These are phyloP conservation scores for Aphidoletes aphidimyza DNA, from an alignment of 2,888 invertebrate species.

Conservation along the genomic window DNA sequence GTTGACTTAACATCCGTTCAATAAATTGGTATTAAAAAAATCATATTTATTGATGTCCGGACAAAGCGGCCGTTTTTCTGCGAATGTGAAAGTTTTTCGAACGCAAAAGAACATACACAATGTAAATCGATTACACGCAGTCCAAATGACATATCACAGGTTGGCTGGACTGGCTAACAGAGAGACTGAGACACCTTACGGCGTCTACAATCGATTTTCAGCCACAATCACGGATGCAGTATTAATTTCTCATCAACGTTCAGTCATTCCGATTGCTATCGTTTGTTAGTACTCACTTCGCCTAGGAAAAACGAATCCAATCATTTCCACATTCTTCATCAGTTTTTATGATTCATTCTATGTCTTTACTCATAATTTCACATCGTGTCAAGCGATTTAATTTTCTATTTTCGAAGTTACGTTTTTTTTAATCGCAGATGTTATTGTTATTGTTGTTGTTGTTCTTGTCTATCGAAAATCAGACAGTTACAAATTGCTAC, in stretches of 20 bases:
- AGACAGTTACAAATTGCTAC: background rate
- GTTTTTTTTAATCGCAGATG: background rate
- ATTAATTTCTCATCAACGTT: conserved; percentile 39
- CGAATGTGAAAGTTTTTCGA: conserved; percentile 30
- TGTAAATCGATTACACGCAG: background rate
- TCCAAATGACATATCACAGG: background rate
- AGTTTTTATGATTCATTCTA: background rate
- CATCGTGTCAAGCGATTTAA: background rate
- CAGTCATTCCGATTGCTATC: background rate
- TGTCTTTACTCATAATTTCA: conserved; percentile 3
- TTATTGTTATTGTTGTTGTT: background rate
- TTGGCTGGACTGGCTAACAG: no score
- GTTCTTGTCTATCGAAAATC: background rate
- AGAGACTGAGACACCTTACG: no score
- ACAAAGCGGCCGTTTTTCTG: background rate
- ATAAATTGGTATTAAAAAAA: background rate
- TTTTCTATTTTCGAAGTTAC: background rate
- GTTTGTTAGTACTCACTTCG: background rate
- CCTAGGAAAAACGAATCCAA: background rate
- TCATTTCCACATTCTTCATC: conserved; percentile 34
- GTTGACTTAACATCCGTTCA: background rate
- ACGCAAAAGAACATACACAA: background rate
- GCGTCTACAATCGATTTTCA: background rate
- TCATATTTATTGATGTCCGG: conserved; percentile 22
- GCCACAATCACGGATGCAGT: conserved; percentile 36